Evolutionary conservation across 1,140 invertebrate genomes (phyloP), one percentile per base, ranked within the genome.

Genomic region (Odontomachus brunneus): DNA sequence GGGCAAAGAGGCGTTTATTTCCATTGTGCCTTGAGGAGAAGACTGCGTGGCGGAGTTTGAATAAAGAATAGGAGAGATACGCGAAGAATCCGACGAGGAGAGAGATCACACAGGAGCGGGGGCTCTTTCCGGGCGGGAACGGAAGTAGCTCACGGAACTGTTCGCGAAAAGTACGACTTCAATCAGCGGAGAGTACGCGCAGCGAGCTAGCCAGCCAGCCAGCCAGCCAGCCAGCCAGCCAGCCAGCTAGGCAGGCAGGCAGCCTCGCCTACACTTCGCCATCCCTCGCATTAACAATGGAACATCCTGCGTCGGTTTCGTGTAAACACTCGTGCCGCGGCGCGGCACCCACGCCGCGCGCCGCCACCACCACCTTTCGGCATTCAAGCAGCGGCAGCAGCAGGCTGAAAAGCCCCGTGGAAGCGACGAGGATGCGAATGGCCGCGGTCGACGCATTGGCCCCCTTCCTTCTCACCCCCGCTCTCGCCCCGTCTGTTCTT

Each of bases 401-500:
- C 55, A 57, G 26, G 57, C 9, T 82, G 78, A 82, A 73, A 82
- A 74, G 69, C 71, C 53, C 67, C 55, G n/a, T 51, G 51, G 63
- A 83, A 78, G 59, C 63, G 38, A 57, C 72, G 22, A 75, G 76
- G 69, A 48, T 73, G 72, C 53, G 75, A 86, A 84, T 71, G 17
- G 48, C n/a, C 63, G 65, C 17, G 17, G 24, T 33, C 29, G 17
- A 65, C 63, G 82, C 48, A 33, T 33, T 59, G 53, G 55, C 7
- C 26, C 53, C 19, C 24, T 44, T 5, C 29, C 29, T 33, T 5
- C 29, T 5, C 29, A 11, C 55, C 3, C 12, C 55, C 22, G 14
- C 55, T 3, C 74, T 38, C 74, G 22, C 33, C 44, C 51, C 82
- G 75, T 83, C 67, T 75, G 74, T 86, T 87, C 89, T 90, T 90